A percentile compares a stretch with the other conserved stretches of the same genome.
phyloP scores from a whole-genome alignment of 2,113 vertebrate genomes.

The Oenanthe oenanthe region DNA sequence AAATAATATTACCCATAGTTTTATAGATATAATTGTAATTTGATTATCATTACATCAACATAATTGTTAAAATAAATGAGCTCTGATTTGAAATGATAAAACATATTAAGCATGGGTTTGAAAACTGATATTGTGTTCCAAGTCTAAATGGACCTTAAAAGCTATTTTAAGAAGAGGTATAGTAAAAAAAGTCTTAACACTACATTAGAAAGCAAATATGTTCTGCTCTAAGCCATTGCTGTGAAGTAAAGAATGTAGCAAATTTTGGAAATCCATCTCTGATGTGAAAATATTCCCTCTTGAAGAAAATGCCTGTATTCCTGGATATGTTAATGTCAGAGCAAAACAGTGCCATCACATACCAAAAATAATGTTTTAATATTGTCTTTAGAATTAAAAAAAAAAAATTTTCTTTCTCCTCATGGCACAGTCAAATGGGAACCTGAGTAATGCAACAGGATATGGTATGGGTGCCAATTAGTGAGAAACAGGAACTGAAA shows the following conservation, averaged over 20 bases:
- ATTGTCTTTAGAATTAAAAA: neutral
- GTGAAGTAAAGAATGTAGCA: neutral
- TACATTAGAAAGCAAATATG: neutral
- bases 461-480: neutral
- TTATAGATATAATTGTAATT: neutral
- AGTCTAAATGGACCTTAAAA: neutral
- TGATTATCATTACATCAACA: neutral
- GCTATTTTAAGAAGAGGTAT: neutral
- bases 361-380: neutral
- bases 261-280: neutral
- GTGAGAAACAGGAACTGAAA: slow-evolving; percentile 54
- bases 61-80: neutral
- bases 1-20: neutral
- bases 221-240: neutral
- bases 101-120: neutral
- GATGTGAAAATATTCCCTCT: neutral
- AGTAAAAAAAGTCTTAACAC: neutral
- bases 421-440: neutral
- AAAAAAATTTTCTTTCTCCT: neutral
- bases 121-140: neutral
- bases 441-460: neutral
- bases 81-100: neutral
- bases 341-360: neutral
- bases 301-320: neutral
- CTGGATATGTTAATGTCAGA: neutral